Evolutionary conservation across 2,888 invertebrate species (phyloP).

Genomic region (Melanostoma scalare): DNA sequence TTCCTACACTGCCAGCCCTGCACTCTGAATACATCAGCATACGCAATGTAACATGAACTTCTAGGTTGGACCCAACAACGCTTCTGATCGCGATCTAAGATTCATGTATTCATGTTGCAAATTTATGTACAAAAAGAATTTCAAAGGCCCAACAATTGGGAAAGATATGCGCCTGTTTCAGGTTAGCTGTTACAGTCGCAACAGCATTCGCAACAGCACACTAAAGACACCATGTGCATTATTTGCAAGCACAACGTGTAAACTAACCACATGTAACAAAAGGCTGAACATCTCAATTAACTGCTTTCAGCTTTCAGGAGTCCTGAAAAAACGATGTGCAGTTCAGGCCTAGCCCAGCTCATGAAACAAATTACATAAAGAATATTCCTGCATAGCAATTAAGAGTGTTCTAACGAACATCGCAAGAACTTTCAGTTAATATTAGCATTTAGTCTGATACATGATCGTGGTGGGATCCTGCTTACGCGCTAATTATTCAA

Average conservation of each 20-base stretch:
- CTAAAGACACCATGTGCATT: conserved; percentile 61
- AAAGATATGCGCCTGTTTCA: conserved; percentile 28
- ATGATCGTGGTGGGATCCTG: conserved; percentile 72
- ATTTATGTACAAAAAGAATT: conserved; percentile 71
- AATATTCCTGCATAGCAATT: conserved; percentile 57
- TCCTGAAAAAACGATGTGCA: conserved; percentile 22
- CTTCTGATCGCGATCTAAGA: conserved; percentile 65
- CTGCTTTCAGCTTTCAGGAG: conserved; percentile 58
- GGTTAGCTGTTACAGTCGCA: conserved; percentile 14
- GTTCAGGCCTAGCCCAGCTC: neutral
- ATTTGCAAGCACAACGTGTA: conserved; percentile 62
- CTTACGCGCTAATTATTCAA: conserved; percentile 75
- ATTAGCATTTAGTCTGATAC: conserved; percentile 72
- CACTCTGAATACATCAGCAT: conserved; percentile 68
- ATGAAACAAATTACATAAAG: conserved; percentile 29
- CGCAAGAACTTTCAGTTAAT: conserved; percentile 58
- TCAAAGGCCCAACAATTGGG: conserved; percentile 57
- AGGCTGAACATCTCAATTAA: conserved; percentile 74
- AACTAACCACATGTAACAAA: conserved; percentile 73
- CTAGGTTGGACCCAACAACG: conserved; percentile 32
- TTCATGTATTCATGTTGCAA: conserved; percentile 72
- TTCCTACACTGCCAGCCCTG: conserved; percentile 10
- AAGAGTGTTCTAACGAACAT: conserved; percentile 44
- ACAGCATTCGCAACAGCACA: neutral
- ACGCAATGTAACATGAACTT: conserved; percentile 69